Evolutionary conservation across 2,797 vertebrate genomes (phyloP).

Genomic region (Denticeps clupeoides): DNA sequence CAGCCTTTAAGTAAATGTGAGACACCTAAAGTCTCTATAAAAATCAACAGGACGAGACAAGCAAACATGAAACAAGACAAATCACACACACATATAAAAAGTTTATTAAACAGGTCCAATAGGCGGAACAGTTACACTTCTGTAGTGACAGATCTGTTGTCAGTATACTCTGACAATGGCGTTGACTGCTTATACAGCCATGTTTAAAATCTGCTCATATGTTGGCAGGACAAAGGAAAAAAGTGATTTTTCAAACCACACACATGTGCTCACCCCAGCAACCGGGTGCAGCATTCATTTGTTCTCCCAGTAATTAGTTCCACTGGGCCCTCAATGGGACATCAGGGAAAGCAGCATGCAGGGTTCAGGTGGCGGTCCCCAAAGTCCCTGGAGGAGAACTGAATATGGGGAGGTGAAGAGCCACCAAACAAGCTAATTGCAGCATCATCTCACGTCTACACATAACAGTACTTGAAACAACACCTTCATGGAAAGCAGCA

Average conservation of each 20-base stretch:
- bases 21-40: too few relatives aligned
- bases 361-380: slow-evolving; percentile 1
- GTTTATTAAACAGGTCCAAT: too few relatives aligned
- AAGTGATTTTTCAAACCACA: slow-evolving; percentile 15
- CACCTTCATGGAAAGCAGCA: background rate
- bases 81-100: too few relatives aligned
- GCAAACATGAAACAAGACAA: too few relatives aligned
- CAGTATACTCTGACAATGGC: too few relatives aligned
- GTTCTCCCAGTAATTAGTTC: slow-evolving; percentile 3
- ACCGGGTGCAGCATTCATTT: slow-evolving; percentile 18
- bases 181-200: too few relatives aligned
- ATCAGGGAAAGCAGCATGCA: background rate
- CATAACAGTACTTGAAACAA: background rate
- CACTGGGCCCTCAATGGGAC: slow-evolving; percentile 6
- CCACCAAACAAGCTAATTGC: slow-evolving; percentile 11
- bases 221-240: too few relatives aligned
- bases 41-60: too few relatives aligned
- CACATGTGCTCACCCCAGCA: slow-evolving; percentile 17
- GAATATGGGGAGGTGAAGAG: background rate
- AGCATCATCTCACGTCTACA: background rate
- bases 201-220: too few relatives aligned
- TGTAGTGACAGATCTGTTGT: too few relatives aligned
- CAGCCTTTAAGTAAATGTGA: too few relatives aligned
- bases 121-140: too few relatives aligned
- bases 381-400: background rate